Evolutionary conservation across 1,140 invertebrate species (phyloP).

Genomic region (Planococcus citri): DNA sequence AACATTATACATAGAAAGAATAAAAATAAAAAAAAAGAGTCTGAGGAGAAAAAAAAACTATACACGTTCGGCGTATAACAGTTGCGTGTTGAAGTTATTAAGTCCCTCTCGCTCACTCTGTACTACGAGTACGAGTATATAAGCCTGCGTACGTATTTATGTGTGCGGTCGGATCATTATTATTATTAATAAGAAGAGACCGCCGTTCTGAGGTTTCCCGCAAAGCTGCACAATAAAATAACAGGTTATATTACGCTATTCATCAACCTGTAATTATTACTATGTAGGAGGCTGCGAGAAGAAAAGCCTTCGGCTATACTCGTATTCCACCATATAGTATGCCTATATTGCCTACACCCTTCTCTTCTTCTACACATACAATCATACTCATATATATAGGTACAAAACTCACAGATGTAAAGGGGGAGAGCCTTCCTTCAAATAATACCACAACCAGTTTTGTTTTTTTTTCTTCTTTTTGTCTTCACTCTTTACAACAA

Average conservation of each 20-base stretch:
- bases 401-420: no score
- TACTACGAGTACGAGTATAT: no score
- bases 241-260: slow-evolving; percentile 18
- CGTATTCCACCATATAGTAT: no score
- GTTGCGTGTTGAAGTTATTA: slow-evolving; percentile 17
- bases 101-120: no score
- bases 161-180: background rate
- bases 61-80: background rate
- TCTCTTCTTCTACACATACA: no score
- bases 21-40: no score
- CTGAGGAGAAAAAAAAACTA: background rate
- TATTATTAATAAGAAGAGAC: slow-evolving; percentile 13
- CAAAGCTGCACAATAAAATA: slow-evolving; percentile 20
- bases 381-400: no score
- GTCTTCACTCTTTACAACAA: background rate
- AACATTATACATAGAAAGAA: no score
- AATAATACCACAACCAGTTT: background rate
- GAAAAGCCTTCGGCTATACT: background rate
- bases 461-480: no score
- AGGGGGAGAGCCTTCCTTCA: background rate
- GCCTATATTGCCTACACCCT: no score
- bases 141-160: background rate
- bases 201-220: slow-evolving; percentile 14
- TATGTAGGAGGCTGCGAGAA: slow-evolving; percentile 17
- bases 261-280: slow-evolving; percentile 19